These are phyloP conservation scores for Amphipyra tragopoginis DNA, from an alignment of 2,888 invertebrate species.

Conservation along the genomic window DNA sequence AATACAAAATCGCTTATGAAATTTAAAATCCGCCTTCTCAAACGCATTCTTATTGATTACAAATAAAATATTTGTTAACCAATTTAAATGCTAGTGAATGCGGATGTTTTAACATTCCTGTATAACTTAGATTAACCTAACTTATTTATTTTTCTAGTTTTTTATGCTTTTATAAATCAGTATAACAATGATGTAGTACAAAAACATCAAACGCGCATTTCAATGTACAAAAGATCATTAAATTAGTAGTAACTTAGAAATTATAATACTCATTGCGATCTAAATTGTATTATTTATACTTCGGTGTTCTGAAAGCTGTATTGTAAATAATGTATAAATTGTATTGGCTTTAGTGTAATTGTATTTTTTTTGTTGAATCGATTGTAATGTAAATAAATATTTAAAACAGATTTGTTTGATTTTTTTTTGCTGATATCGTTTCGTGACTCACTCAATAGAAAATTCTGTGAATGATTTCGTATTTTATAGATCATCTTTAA, in stretches of 20 bases:
- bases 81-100: conserved; percentile 25
- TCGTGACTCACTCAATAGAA: too few species aligned
- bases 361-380: conserved; percentile 65
- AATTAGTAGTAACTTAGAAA: conserved; percentile 40
- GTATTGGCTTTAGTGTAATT: conserved; percentile 68
- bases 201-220: conserved; percentile 69
- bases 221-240: conserved; percentile 69
- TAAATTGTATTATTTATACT: conserved; percentile 63
- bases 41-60: conserved; percentile 27
- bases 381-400: conserved; percentile 73
- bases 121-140: conserved; percentile 41
- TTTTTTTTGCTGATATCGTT: conserved; percentile 4
- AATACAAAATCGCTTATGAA: conserved; percentile 30
- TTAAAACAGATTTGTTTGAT: conserved; percentile 36
- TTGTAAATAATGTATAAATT: conserved; percentile 84
- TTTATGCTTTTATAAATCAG: conserved; percentile 50
- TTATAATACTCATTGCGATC: conserved; percentile 70
- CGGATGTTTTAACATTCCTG: conserved; percentile 16
- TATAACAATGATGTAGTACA: conserved; percentile 69
- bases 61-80: conserved; percentile 14
- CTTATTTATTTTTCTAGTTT: conserved; percentile 59
- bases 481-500: background rate
- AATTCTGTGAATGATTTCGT: too few species aligned
- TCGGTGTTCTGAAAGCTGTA: conserved; percentile 59
- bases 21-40: conserved; percentile 13